These are phyloP conservation scores for Erebia palarica DNA, from an alignment of 2,888 invertebrate genomes.

Conservation along the genomic window DNA sequence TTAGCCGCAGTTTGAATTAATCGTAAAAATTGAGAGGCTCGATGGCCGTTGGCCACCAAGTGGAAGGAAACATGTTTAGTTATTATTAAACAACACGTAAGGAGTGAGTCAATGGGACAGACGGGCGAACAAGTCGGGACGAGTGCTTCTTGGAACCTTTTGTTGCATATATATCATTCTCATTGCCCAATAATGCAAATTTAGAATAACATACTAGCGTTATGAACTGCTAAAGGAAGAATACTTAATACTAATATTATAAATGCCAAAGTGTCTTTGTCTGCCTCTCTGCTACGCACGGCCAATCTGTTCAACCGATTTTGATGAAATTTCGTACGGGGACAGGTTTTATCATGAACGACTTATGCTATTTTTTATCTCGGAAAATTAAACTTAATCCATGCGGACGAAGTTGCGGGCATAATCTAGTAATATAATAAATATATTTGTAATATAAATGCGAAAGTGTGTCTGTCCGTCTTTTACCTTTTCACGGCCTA, in stretches of 20 bases:
- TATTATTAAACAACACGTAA: constrained; percentile 74
- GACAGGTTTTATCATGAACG: no score
- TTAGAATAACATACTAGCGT: constrained; percentile 52
- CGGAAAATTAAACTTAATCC: no score
- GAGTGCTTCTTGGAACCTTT: constrained; percentile 75
- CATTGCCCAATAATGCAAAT: constrained; percentile 76
- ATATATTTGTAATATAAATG: no score
- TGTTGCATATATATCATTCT: constrained; percentile 74
- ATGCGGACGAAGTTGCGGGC: no score
- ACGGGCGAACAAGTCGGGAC: constrained; percentile 64
- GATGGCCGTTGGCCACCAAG: constrained; percentile 26
- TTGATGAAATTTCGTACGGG: no score
- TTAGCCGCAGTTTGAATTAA: constrained; percentile 6
- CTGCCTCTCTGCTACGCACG: no score
- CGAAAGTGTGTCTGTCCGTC: no score
- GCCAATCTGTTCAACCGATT: no score
- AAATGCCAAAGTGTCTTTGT: no score
- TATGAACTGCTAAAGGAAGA: constrained; percentile 24
- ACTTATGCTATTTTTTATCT: no score
- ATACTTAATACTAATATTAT: not conserved
- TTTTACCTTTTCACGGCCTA: no score
- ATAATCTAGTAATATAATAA: no score
- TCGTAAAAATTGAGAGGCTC: constrained; percentile 22
- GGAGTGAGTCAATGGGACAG: constrained; percentile 73
- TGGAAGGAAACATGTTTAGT: constrained; percentile 62